Conservation (phyloP, 2,888 invertebrate genomes). For the Oscheius sp. region DNA sequence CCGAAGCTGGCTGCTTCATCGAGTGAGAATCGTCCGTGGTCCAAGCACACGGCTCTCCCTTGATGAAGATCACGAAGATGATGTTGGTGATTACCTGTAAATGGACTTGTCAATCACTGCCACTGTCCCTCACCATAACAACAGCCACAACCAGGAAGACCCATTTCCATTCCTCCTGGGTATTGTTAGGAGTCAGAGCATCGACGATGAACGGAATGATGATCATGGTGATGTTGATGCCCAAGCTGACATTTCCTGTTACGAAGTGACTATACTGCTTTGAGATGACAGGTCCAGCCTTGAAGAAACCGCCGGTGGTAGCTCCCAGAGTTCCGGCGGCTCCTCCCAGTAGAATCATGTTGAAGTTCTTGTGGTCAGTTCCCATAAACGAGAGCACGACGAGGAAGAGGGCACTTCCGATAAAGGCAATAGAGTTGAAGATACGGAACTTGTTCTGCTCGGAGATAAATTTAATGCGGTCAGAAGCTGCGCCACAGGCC, state of each 20-base stretch:
- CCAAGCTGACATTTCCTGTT: conserved; percentile 71
- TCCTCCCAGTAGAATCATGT: conserved; percentile 55
- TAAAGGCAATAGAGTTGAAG: conserved; percentile 72
- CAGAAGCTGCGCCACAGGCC: conserved; percentile 58
- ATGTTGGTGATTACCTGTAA: conserved; percentile 60
- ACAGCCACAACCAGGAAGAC: conserved; percentile 59
- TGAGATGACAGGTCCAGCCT: conserved; percentile 64
- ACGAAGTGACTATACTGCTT: conserved; percentile 70
- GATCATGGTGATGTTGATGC: conserved; percentile 68
- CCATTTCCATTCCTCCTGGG: conserved; percentile 66
- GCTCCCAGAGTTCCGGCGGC: conserved; percentile 63
- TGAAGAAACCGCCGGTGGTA: conserved; percentile 65
- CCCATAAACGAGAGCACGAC: conserved; percentile 64
- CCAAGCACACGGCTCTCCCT: conserved; percentile 66
- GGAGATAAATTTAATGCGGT: conserved; percentile 63
- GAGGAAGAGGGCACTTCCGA: conserved; percentile 62
- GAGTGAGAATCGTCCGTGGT: conserved; percentile 51
- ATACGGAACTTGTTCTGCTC: conserved; percentile 69
- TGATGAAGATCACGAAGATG: conserved; percentile 62
- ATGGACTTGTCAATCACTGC: not conserved
- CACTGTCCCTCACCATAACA: conserved; percentile 51
- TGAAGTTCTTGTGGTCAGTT: conserved; percentile 48
- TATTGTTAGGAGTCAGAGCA: conserved; percentile 61
- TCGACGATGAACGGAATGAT: conserved; percentile 67
- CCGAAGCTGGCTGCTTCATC: conserved; percentile 30